Evolutionary conservation across 2,888 invertebrate species (phyloP).

Genomic region (Eurois occulta): DNA sequence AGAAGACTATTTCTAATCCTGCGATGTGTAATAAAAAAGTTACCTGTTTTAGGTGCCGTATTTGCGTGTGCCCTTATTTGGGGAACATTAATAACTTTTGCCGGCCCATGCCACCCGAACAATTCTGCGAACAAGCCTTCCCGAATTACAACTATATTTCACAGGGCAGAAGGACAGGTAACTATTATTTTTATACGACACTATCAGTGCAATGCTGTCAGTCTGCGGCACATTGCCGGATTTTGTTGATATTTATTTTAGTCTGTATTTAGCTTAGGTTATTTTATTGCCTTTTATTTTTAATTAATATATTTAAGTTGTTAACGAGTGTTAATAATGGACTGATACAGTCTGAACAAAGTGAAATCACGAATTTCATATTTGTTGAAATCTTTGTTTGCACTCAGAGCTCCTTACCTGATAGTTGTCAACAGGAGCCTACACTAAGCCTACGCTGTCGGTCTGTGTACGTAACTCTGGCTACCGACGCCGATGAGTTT

Average conservation of each 20-base stretch:
- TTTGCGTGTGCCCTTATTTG: constrained; percentile 83
- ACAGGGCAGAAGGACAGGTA: constrained; percentile 71
- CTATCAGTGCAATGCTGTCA: background rate
- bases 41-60: constrained; percentile 74
- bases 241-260: background rate
- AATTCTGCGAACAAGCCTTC: constrained; percentile 80
- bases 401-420: too few relatives aligned
- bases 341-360: too few relatives aligned
- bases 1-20: background rate
- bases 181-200: constrained; percentile 6
- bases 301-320: too few relatives aligned
- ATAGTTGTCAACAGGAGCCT: too few relatives aligned
- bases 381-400: background rate
- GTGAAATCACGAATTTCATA: too few relatives aligned
- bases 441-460: too few relatives aligned
- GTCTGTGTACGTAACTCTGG: too few relatives aligned
- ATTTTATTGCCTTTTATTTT: background rate
- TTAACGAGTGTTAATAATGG: too few relatives aligned
- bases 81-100: constrained; percentile 80
- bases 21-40: background rate
- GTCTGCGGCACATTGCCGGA: background rate
- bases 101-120: constrained; percentile 72
- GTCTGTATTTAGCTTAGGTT: background rate
- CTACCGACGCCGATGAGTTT: too few relatives aligned
- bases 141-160: constrained; percentile 76